Evolutionary conservation across 30 jellyfish, hydroid and myxozoan genomes (phyloP).

Genomic region (Pseudorhiza aurosa): DNA sequence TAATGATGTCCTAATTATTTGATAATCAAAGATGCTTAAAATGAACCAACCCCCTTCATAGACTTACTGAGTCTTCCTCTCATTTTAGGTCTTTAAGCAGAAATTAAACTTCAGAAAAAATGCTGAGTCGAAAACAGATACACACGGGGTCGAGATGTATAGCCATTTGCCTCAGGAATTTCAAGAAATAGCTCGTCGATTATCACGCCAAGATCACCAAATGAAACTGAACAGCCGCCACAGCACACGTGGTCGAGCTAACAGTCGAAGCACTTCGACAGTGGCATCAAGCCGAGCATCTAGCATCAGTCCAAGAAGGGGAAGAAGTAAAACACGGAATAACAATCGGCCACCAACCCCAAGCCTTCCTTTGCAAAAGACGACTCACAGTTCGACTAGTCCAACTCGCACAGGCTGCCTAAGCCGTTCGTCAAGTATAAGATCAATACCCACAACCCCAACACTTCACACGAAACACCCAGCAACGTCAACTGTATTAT

Average conservation of each 20-base stretch:
- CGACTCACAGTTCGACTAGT: constrained; percentile 58
- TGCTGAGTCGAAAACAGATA: constrained; percentile 94
- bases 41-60: too few species aligned
- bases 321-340: constrained; percentile 72
- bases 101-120: constrained; percentile 78
- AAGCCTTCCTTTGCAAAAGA: constrained; percentile 44
- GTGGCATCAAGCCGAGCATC: constrained; percentile 95
- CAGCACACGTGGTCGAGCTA: constrained; percentile 68
- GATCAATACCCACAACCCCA: constrained; percentile 98
- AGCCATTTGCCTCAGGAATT: constrained; percentile 96
- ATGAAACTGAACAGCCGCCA: constrained; percentile 56
- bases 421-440: constrained; percentile 95
- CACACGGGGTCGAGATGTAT: constrained; percentile 96
- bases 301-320: constrained; percentile 89
- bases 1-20: too few species aligned
- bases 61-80: too few species aligned
- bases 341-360: constrained; percentile 69
- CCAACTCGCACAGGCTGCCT: constrained; percentile 76
- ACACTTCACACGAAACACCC: constrained; percentile 91
- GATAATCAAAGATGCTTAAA: too few species aligned
- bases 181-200: constrained; percentile 98
- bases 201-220: constrained; percentile 92
- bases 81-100: constrained; percentile 94
- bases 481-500: constrained; percentile 70
- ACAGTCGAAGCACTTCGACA: constrained; percentile 79